Base-by-base conservation (phyloP, 2,113 vertebrate species). In the Serilophus lunatus region DNA sequence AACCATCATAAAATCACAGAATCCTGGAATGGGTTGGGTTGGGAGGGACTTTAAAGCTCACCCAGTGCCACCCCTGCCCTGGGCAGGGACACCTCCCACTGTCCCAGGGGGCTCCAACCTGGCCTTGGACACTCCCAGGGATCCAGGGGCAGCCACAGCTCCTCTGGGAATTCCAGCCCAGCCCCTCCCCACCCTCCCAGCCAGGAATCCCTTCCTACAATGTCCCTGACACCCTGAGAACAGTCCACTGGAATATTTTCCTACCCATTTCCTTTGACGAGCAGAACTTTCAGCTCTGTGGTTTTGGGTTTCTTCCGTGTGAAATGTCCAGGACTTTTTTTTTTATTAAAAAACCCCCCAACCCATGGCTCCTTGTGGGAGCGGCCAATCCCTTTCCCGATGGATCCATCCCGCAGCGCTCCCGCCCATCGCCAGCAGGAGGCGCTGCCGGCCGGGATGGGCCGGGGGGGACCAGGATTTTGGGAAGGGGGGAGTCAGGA, bases 71-170 rank as follows among this genome's bases (percentile, higher is more conserved):
- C 24, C 14, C 38, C 63, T 36, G 51, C 44, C 35, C 4, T 10
- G 57, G 42, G 17, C 35, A 81, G 51, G 28, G 33, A 25, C 45
- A 40, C 10, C 16, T 82, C 0, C 29, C 47, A 15, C 20, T 7
- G 0, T 1, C 47, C 63, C 63, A 35, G n/a, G 20, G 0, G 42
- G 63, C 40, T 56, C 87, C 47, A 70, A 0, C 31, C 63, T 36
- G 35, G 13, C 47, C 63, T 61, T 9, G 78, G 53, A 0, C 61
- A 40, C 5, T 54, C 0, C 25, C 79, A 77, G 18, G 7, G 25
- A 19, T 49, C 49, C 49, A 49, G 79, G 38, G n/a, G 47, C 50
- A 68, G 54, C 29, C 70, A 6, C 20, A 69, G 49, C 22, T 49
- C 0, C 56, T 49, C 35, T 61, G 61, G 29, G 24, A 24, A 75